Evolutionary conservation across 2,113 vertebrate species (phyloP), one percentile per base, ranked within the genome.

Genomic region (Cinclus cinclus): DNA sequence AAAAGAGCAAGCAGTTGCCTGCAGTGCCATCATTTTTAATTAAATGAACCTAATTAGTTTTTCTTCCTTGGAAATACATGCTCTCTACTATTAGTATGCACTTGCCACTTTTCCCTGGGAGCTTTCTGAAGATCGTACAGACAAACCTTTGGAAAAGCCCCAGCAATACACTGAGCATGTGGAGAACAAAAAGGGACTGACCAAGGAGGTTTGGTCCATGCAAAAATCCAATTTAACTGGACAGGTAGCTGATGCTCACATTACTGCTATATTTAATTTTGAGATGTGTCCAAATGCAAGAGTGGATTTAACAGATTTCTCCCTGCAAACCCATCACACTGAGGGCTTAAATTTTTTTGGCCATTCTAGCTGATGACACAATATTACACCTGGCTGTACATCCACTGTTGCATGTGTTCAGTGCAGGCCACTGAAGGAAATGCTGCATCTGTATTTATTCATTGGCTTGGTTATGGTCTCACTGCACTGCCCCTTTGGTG

Each of bases 1-100:
- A 95, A 95, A 82, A 80, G 78, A 85, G 30, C 83, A 74, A 89
- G 92, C 62, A 60, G 60, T 56, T 90, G 93, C 93, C 93, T 95
- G 80, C 86, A 91, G 90, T 87, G 52, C 70, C 42, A 65, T 73
- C 17, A 49, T 77, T 83, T 88, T 93, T 94, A 95, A 95, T 96
- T 96, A 96, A 96, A 84, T 41, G 35, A 95, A 81, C 74, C 60
- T 96, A 93, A 97, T 97, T 95, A 93, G 75, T 47, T 95, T 86
- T 81, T 90, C 63, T 89, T 87, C 81, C 42, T 78, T 89, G 39
- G 41, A 95, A 96, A 95, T 82, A 65, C 68, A 90, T 11, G 73
- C 23, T 81, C 60, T 83, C 71, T 83, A 31, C 89, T 89, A 93
- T 93, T 81, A 53, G 80, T 84, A 39, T 24, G 73, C 65, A 83